Percentiles rank a stretch among this genome's conserved stretches.
Evolutionary conservation across 2,797 vertebrate species (phyloP).

Genomic region (Coendou prehensilis): DNA sequence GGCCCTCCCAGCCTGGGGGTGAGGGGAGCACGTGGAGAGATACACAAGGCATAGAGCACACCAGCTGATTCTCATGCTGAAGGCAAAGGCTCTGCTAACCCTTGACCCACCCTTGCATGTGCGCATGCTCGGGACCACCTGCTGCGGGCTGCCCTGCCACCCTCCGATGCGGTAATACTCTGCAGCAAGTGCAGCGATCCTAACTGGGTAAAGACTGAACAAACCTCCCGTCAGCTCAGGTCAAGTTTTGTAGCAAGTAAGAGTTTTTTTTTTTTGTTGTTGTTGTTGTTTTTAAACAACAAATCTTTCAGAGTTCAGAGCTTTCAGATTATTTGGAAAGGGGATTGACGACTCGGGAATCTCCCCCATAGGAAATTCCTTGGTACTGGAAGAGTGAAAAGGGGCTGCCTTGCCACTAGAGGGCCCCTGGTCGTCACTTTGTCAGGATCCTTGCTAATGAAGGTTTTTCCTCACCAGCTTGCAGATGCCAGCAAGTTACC

Average conservation of each 20-base stretch:
- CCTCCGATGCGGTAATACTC: neutral
- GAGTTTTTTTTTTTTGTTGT: neutral
- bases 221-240: neutral
- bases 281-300: neutral
- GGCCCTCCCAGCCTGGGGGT: neutral
- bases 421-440: conserved; percentile 72
- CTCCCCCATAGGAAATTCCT: neutral
- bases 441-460: conserved; percentile 41
- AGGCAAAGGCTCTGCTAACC: neutral
- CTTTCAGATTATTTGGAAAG: neutral
- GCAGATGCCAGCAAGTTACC: conserved; percentile 93
- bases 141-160: rapidly evolving
- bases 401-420: conserved; percentile 81
- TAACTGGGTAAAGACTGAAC: conserved; percentile 1
- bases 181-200: neutral
- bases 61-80: neutral
- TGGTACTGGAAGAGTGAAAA: conserved; percentile 29
- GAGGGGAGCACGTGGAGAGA: neutral
- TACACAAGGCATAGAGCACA: neutral
- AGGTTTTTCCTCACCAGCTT: conserved; percentile 88
- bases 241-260: conserved; percentile 6
- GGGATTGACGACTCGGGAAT: neutral
- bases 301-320: conserved; percentile 1
- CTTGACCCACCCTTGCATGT: neutral
- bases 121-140: neutral